Evolutionary conservation across 2,797 vertebrate genomes (phyloP).

Genomic region (Sebastiscus tertius): DNA sequence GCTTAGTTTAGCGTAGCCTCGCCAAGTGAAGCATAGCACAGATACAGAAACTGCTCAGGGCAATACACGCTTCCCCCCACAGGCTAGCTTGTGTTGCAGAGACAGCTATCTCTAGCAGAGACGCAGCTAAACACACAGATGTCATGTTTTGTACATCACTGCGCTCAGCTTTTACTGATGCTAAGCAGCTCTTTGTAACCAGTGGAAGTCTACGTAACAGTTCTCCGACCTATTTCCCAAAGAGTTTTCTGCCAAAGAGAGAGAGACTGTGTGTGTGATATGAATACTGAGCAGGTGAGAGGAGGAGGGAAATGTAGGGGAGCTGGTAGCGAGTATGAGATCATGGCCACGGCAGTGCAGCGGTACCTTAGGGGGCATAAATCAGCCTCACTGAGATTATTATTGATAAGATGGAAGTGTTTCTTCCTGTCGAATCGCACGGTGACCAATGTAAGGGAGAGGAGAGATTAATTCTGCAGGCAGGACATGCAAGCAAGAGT

Average conservation of each 20-base stretch:
- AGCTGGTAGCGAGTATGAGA: conserved; percentile 19
- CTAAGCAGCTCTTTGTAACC: conserved; percentile 50
- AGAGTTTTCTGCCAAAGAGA: conserved; percentile 43
- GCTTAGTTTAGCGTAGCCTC: conserved; percentile 26
- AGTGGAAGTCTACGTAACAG: conserved; percentile 16
- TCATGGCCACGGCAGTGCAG: conserved; percentile 45
- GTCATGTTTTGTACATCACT: conserved; percentile 52
- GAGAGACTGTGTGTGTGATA: conserved; percentile 28
- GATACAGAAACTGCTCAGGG: conserved; percentile 40
- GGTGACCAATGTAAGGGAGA: background rate
- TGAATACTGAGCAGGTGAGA: conserved; percentile 71
- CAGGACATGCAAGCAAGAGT: background rate
- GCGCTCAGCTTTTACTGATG: conserved; percentile 23
- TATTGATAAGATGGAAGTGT: conserved; percentile 55
- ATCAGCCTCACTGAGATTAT: conserved; percentile 42
- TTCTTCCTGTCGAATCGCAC: conserved; percentile 30
- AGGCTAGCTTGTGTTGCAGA: conserved; percentile 17
- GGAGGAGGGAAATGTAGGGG: conserved; percentile 2
- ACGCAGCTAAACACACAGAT: conserved; percentile 35
- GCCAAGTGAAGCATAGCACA: conserved; percentile 25
- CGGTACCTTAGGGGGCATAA: conserved; percentile 49
- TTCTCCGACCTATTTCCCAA: conserved; percentile 54
- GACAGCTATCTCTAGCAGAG: conserved; percentile 5
- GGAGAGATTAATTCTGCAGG: conserved; percentile 29
- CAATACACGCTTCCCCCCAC: conserved; percentile 4